Evolutionary conservation across 2,113 vertebrate species (phyloP).

Genomic region (Pyxicephalus adspersus): DNA sequence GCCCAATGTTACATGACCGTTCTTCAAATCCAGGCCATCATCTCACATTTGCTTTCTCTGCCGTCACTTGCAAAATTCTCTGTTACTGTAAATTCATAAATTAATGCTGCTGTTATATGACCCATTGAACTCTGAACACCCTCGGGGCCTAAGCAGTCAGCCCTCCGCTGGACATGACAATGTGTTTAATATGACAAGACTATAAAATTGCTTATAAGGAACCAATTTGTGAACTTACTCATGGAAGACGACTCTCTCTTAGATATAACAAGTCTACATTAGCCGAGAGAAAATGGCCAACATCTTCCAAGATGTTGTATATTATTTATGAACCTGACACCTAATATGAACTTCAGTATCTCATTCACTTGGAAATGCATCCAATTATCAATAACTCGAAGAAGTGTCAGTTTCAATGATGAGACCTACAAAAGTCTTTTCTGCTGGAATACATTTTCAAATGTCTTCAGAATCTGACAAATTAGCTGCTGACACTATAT

Average conservation of each 20-base stretch:
- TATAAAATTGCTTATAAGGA: background rate
- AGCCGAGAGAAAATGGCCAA: background rate
- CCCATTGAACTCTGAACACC: too few relatives aligned
- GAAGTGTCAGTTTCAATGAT: conserved; percentile 11
- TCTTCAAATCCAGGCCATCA: too few relatives aligned
- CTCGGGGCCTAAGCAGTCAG: too few relatives aligned
- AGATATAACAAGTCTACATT: conserved; percentile 7
- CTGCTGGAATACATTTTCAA: background rate
- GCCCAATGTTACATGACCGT: too few relatives aligned
- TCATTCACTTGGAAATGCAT: conserved; percentile 20
- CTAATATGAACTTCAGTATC: background rate
- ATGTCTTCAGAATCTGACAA: background rate
- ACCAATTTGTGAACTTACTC: background rate
- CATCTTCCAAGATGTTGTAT: background rate
- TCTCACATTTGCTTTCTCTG: too few relatives aligned
- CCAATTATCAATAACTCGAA: conserved; percentile 22
- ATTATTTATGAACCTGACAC: background rate
- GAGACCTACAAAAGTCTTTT: background rate
- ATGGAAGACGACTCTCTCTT: background rate
- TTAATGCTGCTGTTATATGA: too few relatives aligned
- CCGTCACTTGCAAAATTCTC: too few relatives aligned
- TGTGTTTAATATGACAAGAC: too few relatives aligned
- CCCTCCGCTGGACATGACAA: too few relatives aligned
- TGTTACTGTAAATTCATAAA: too few relatives aligned
- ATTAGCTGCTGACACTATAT: background rate